Percentiles rank a stretch among this genome's conserved stretches.
phyloP scores from a whole-genome alignment of 2,797 vertebrate genomes.

The Chromobotia macracanthus region DNA sequence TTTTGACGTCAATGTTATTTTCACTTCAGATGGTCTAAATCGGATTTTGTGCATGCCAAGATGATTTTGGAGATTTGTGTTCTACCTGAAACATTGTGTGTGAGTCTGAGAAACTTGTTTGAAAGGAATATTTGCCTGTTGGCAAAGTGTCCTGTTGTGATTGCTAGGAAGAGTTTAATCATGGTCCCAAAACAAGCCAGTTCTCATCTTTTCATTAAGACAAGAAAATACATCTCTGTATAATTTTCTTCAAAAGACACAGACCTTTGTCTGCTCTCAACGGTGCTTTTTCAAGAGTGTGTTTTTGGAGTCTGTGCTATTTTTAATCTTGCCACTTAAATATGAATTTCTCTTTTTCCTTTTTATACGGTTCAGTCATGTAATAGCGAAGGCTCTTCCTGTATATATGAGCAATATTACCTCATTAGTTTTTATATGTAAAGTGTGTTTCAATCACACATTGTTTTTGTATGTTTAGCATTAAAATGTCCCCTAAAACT shows the following conservation, averaged over 20 bases:
- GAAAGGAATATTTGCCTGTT: background rate
- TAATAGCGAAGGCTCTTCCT: background rate
- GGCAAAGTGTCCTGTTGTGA: background rate
- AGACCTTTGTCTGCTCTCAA: background rate
- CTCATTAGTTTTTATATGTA: background rate
- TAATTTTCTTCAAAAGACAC: background rate
- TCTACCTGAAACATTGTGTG: slow-evolving; percentile 11
- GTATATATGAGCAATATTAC: background rate
- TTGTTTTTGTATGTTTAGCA: background rate
- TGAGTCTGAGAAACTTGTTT: background rate
- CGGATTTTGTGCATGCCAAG: slow-evolving; percentile 2
- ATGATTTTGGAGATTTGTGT: slow-evolving; percentile 5
- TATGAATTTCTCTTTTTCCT: background rate
- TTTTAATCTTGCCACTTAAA: background rate
- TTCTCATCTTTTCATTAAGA: background rate
- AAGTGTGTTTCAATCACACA: too few species aligned
- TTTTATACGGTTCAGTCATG: background rate
- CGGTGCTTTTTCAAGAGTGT: too few species aligned
- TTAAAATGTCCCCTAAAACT: background rate
- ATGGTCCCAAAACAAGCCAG: background rate
- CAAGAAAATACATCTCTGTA: background rate
- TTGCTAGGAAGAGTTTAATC: background rate
- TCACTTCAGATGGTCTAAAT: slow-evolving; percentile 27
- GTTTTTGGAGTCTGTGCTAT: background rate
- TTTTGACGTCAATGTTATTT: slow-evolving; percentile 29